phyloP scores from a whole-genome alignment of 2,113 vertebrate genomes.

The Crotalus tigris region DNA sequence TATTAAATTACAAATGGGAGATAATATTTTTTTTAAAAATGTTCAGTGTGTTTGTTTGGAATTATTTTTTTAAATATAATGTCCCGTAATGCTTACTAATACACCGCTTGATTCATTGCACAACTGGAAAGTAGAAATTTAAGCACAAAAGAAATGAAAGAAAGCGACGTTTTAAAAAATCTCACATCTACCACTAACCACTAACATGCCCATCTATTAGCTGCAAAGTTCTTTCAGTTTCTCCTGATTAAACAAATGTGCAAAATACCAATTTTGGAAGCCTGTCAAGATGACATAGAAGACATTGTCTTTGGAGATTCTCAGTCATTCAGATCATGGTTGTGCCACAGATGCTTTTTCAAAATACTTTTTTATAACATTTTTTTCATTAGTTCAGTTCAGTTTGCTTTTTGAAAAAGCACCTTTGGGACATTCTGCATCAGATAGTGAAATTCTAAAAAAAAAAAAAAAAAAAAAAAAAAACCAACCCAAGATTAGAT shows the following conservation, averaged over 20 bases:
- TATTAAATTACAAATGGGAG: conserved; percentile 18
- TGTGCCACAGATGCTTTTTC: background rate
- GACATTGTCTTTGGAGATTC: background rate
- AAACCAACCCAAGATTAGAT: background rate
- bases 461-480: too few relatives aligned
- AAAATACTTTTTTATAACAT: background rate
- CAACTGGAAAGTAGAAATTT: background rate
- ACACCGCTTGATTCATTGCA: background rate
- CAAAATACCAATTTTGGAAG: background rate
- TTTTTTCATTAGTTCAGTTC: background rate
- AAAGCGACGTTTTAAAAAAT: background rate
- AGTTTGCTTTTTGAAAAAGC: background rate
- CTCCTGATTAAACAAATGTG: background rate
- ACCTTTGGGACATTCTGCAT: background rate
- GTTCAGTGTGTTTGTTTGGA: conserved; percentile 3
- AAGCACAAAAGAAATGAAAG: background rate
- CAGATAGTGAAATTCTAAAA: background rate
- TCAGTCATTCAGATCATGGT: background rate
- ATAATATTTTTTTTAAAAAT: background rate
- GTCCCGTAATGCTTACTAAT: background rate
- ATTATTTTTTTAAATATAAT: conserved; percentile 1
- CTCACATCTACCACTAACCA: background rate
- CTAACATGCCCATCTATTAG: background rate
- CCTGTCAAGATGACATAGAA: background rate
- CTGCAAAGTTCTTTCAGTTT: background rate